phyloP scores from a whole-genome alignment of 2,888 invertebrate genomes.

The Anagyrus pseudococci region DNA sequence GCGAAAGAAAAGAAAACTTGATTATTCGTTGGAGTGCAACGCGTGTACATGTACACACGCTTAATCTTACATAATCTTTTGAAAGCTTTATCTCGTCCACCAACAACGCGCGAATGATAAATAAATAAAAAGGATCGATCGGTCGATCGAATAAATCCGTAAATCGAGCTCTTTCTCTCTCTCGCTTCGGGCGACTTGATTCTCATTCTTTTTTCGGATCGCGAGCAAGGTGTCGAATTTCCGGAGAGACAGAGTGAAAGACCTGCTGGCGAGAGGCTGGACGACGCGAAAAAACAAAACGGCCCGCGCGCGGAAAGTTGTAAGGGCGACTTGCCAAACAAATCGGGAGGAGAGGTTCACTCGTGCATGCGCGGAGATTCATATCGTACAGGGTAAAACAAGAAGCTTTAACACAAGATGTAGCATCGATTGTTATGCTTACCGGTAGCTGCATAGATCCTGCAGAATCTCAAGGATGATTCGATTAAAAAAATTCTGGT shows the following conservation, averaged over 20 bases:
- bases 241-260: neutral
- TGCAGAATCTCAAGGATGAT: no score
- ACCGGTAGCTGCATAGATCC: no score
- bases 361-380: no score
- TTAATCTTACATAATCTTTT: neutral
- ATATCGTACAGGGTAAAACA: no score
- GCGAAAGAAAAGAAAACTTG: no score
- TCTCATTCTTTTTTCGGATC: conserved; percentile 2
- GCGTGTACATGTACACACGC: neutral
- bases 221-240: conserved; percentile 26
- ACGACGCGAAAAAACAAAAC: conserved; percentile 8
- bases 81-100: conserved; percentile 11
- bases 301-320: no score
- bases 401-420: no score
- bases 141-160: conserved; percentile 28
- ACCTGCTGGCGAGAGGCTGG: neutral
- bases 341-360: no score
- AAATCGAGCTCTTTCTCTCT: conserved; percentile 30
- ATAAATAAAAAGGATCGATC: conserved; percentile 5
- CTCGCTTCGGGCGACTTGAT: neutral
- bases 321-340: no score
- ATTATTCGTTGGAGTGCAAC: no score
- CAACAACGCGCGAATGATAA: neutral
- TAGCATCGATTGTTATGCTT: no score
- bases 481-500: no score